Evolutionary conservation across 2,797 vertebrate genomes (phyloP).

Genomic region (Mormyrus proboscirostris): DNA sequence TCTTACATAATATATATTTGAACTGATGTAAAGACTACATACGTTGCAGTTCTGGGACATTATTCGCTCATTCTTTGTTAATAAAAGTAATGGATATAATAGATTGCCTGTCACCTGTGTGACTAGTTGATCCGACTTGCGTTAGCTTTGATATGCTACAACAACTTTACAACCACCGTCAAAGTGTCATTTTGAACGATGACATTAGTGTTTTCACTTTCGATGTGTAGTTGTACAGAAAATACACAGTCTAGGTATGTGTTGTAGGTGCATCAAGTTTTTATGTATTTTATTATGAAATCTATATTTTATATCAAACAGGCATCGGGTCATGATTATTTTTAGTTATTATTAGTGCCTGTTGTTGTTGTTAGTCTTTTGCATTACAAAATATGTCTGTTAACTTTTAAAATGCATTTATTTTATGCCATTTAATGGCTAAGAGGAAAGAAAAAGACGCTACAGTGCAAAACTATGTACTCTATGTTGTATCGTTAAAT

Average conservation of each 20-base stretch:
- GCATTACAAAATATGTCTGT: background rate
- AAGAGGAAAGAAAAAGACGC: background rate
- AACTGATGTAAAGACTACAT: background rate
- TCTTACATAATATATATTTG: background rate
- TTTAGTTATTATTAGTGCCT: background rate
- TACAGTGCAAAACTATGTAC: background rate
- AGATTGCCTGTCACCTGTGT: background rate
- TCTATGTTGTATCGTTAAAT: background rate
- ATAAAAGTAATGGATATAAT: background rate
- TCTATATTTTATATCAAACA: background rate
- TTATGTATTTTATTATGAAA: background rate
- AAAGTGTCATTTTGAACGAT: background rate
- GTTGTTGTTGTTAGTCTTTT: background rate
- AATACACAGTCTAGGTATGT: background rate
- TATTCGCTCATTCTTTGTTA: background rate
- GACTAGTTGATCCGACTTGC: background rate
- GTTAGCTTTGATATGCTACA: background rate
- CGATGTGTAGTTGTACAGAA: background rate
- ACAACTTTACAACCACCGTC: background rate
- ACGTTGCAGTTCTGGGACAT: background rate
- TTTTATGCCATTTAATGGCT: background rate
- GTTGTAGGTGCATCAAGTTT: background rate
- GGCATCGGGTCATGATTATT: background rate
- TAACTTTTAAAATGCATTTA: background rate
- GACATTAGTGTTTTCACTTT: background rate